Evolutionary conservation across 2,797 vertebrate genomes (phyloP).

Genomic region (Gila robusta): DNA sequence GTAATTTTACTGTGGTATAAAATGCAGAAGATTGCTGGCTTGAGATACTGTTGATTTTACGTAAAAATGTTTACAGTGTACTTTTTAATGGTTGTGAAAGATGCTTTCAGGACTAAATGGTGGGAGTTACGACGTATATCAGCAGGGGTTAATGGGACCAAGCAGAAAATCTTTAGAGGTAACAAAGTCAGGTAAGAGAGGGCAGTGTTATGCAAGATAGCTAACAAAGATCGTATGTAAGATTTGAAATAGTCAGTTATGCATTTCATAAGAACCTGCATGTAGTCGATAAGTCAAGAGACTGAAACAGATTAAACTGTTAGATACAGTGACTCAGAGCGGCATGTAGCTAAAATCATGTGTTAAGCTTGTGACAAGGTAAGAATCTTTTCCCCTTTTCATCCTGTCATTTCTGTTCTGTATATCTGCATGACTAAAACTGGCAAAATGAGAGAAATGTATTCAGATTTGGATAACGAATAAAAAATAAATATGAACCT

Average conservation of each 20-base stretch:
- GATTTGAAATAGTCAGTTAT: not conserved
- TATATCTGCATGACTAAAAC: not conserved
- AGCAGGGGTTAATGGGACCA: not conserved
- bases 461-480: not conserved
- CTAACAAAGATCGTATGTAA: not conserved
- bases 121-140: not conserved
- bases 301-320: not conserved
- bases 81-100: not conserved
- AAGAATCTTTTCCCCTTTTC: not conserved
- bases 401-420: not conserved
- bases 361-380: not conserved
- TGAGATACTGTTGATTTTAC: no score
- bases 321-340: not conserved
- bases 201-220: not conserved
- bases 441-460: not conserved
- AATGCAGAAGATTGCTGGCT: no score
- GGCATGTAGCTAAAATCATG: not conserved
- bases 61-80: no score
- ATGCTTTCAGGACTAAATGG: not conserved
- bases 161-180: not conserved
- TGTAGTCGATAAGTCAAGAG: not conserved
- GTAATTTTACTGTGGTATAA: no score
- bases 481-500: not conserved
- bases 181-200: not conserved
- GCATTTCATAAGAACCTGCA: not conserved